Conservation (phyloP, 2,797 vertebrate species). For the Adrianichthys oophorus region DNA sequence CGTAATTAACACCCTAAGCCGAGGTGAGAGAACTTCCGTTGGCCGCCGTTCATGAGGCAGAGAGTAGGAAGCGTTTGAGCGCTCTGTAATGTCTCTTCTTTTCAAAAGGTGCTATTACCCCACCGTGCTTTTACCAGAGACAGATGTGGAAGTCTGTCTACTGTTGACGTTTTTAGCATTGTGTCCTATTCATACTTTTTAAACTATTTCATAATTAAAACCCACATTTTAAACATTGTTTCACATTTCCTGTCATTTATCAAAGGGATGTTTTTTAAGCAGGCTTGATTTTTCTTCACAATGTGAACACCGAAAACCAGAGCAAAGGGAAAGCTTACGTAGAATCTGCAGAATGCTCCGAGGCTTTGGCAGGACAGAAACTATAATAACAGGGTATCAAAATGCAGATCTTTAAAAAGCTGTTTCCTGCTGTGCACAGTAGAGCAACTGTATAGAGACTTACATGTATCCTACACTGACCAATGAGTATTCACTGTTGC, state of each 20-base stretch:
- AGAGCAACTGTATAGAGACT: slow-evolving; percentile 16
- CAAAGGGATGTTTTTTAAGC: not conserved
- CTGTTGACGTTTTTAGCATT: slow-evolving; percentile 27
- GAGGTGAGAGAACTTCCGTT: slow-evolving; percentile 76
- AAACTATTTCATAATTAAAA: too few relatives aligned
- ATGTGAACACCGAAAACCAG: slow-evolving; percentile 33
- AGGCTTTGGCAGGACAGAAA: slow-evolving; percentile 74
- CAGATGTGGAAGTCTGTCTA: slow-evolving; percentile 80
- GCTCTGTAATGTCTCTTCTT: slow-evolving; percentile 69
- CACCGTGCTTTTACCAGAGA: slow-evolving; percentile 68
- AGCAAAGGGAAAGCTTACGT: slow-evolving; percentile 52
- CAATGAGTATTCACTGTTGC: slow-evolving; percentile 8
- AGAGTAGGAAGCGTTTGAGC: slow-evolving; percentile 68
- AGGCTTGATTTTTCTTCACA: slow-evolving; percentile 34
- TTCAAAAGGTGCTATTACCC: slow-evolving; percentile 75
- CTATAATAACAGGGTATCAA: slow-evolving; percentile 80
- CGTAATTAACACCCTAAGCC: slow-evolving; percentile 77
- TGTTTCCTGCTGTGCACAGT: slow-evolving; percentile 40
- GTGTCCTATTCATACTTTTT: too few relatives aligned
- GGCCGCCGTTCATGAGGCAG: slow-evolving; percentile 57
- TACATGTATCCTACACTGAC: not conserved
- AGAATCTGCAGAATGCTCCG: slow-evolving; percentile 72
- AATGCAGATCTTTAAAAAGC: slow-evolving; percentile 74
- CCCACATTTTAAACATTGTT: not conserved
- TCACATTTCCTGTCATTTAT: not conserved